Conservation (phyloP, 2,888 invertebrate species). For the Notocelia uddmanniana region DNA sequence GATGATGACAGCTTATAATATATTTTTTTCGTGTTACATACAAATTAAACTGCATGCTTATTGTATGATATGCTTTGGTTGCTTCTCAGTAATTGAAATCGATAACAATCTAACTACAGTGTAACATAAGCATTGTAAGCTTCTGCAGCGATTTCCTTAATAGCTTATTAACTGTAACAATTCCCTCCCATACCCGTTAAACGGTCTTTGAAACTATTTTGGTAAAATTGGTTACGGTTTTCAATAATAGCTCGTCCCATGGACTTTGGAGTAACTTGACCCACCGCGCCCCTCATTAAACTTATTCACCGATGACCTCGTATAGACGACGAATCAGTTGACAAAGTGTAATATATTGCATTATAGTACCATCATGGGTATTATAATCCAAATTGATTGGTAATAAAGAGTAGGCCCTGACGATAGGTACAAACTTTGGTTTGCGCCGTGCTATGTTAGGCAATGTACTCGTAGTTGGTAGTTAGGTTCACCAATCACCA, state of each 20-base stretch:
- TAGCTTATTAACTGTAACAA: neutral
- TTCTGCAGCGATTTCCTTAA: neutral
- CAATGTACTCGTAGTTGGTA: too few species aligned
- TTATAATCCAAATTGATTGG: neutral
- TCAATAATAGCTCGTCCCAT: conserved; percentile 37
- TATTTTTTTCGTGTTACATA: too few species aligned
- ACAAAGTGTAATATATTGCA: conserved; percentile 8
- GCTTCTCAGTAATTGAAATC: too few species aligned
- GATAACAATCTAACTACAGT: too few species aligned
- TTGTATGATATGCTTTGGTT: too few species aligned
- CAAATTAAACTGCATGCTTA: too few species aligned
- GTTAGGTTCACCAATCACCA: too few species aligned
- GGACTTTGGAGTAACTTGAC: conserved; percentile 44
- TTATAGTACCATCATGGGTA: neutral
- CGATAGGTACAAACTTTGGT: too few species aligned
- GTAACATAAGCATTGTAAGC: too few species aligned
- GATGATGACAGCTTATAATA: too few species aligned
- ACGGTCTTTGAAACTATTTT: conserved; percentile 26
- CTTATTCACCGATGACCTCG: conserved; percentile 30
- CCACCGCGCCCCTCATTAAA: conserved; percentile 42
- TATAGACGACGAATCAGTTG: conserved; percentile 16
- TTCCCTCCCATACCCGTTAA: neutral
- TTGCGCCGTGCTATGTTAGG: too few species aligned
- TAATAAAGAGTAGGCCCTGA: neutral
- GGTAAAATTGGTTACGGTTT: conserved; percentile 26